These are phyloP conservation scores for Parapristionchus giblindavisi DNA, from an alignment of 2,888 invertebrate species.

Conservation along the genomic window DNA sequence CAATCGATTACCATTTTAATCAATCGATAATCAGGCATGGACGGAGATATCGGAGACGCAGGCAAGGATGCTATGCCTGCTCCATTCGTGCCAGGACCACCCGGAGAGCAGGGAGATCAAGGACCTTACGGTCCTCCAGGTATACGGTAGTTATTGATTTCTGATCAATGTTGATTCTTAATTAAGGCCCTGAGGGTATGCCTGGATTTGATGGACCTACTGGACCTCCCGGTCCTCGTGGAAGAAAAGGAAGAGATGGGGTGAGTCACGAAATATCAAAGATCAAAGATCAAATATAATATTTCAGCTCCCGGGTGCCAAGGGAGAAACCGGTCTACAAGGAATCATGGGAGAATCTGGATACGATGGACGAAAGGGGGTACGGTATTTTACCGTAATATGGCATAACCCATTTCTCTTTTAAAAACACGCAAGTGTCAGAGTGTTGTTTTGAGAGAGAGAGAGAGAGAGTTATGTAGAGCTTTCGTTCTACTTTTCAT, in stretches of 20 bases:
- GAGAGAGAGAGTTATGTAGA: too few species aligned
- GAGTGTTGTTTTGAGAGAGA: too few species aligned
- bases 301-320: constrained; percentile 52
- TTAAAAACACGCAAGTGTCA: background rate
- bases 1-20: background rate
- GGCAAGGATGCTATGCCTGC: constrained; percentile 62
- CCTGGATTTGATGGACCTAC: constrained; percentile 59
- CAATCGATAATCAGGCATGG: constrained; percentile 24
- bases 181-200: constrained; percentile 56
- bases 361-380: constrained; percentile 59
- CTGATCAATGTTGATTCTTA: background rate
- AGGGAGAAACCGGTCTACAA: constrained; percentile 52
- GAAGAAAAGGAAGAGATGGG: constrained; percentile 54
- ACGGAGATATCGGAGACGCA: constrained; percentile 45
- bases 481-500: too few species aligned
- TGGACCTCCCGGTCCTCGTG: constrained; percentile 59
- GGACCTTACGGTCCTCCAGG: constrained; percentile 58
- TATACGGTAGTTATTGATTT: background rate
- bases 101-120: constrained; percentile 53
- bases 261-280: constrained; percentile 31
- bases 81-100: constrained; percentile 66
- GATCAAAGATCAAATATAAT: background rate
- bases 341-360: constrained; percentile 61
- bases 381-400: constrained; percentile 39
- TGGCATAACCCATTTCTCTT: background rate